These are phyloP conservation scores for Lutraria lutraria DNA, from an alignment of 2,888 invertebrate species.

Conservation along the genomic window DNA sequence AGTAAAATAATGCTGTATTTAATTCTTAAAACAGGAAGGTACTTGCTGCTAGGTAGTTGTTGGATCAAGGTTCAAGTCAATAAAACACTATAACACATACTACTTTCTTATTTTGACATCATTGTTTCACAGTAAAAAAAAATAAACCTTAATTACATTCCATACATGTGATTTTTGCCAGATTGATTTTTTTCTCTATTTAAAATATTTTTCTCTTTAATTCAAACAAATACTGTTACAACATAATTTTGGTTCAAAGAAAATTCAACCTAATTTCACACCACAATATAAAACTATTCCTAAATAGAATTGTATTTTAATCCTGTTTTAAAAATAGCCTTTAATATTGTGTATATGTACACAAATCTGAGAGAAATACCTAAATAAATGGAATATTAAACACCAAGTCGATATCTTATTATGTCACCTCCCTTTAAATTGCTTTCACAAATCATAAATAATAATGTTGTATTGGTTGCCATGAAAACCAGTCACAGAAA, in stretches of 20 bases:
- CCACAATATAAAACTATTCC: too few relatives aligned
- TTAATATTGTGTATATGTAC: too few relatives aligned
- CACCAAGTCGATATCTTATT: background rate
- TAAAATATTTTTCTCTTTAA: background rate
- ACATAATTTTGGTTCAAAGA: too few relatives aligned
- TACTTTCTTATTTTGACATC: too few relatives aligned
- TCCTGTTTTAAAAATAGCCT: too few relatives aligned
- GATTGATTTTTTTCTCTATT: background rate
- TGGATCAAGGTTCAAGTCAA: background rate
- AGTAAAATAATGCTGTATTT: background rate
- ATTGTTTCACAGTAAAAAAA: too few relatives aligned
- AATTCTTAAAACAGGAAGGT: background rate
- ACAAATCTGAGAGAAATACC: background rate
- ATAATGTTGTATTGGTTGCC: background rate
- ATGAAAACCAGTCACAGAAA: background rate
- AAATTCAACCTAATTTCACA: too few relatives aligned
- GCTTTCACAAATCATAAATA: background rate
- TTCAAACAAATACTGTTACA: too few relatives aligned
- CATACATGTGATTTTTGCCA: too few relatives aligned
- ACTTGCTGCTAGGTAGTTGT: background rate
- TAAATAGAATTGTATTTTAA: too few relatives aligned
- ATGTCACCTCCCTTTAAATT: background rate
- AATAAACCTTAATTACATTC: too few relatives aligned
- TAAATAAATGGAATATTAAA: background rate
- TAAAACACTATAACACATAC: background rate